Evolutionary conservation across 2,888 invertebrate species (phyloP).

Genomic region (Drosophila engyochracea): DNA sequence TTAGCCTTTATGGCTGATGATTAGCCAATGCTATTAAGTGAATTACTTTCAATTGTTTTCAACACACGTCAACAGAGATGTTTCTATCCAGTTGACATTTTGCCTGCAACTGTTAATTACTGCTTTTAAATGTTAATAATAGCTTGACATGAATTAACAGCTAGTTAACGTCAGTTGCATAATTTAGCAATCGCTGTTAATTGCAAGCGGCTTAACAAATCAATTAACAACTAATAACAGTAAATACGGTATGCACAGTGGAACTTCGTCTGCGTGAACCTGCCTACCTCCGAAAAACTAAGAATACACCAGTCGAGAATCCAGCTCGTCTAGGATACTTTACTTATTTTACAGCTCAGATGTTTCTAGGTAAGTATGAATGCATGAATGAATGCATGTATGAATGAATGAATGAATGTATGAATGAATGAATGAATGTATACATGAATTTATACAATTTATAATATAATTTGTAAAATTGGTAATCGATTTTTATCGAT

Average conservation of each 20-base stretch:
- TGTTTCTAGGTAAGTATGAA: not conserved
- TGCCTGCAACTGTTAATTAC: not conserved
- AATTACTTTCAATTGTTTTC: not conserved
- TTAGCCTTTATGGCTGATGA: not conserved
- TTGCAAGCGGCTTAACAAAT: slow-evolving; percentile 1
- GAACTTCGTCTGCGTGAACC: not conserved
- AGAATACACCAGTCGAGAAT: not conserved
- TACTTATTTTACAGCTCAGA: not conserved
- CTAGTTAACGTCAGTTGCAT: not conserved
- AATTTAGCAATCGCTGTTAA: not conserved
- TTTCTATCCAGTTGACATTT: not conserved
- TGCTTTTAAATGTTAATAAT: not conserved
- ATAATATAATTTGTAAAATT: not conserved
- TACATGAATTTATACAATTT: not conserved
- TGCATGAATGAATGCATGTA: not conserved
- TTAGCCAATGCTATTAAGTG: not conserved
- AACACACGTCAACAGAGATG: not conserved
- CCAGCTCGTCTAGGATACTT: not conserved
- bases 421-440: not conserved
- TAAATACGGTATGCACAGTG: not conserved
- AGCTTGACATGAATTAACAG: not conserved
- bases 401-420: not conserved
- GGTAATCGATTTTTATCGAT: not conserved
- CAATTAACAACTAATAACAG: not conserved
- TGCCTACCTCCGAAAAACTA: not conserved